Evolutionary conservation across 2,888 invertebrate species (phyloP), one percentile per base, ranked within the genome.

Genomic region (Pharmacophagus antenor): DNA sequence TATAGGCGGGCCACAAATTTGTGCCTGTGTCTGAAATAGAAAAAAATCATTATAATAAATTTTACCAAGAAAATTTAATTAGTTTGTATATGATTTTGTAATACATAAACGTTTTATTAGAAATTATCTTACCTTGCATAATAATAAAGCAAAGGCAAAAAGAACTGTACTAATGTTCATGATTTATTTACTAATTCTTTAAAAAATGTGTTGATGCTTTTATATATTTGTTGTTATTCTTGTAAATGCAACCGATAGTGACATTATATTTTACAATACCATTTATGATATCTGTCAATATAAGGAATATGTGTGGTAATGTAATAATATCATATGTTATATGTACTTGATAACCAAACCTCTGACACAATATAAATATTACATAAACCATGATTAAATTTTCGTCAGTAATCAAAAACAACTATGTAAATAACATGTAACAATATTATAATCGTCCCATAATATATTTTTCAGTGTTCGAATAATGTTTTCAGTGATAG

Each of bases 21-120:
- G 70, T 0, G 65, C 61, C 49, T 66, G 63, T 17, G 65, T 64
- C 72, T 70, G 65, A 46, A 67, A 66, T 21, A 10, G 50, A 60
- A 53, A 37, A 20, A 51, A 22, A 25, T 27, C n/a, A 12, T 27
- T 12, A 7, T 21, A 7, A 2, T 17, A 10, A 46, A 22, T 23
- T 23, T 5, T 7, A 8, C 5, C 10, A 1, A 18, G 6, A 52
- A 49, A 15, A 41, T 52, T 58, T 62, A 50, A 8, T 49, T 1
- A 37, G n/a, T 4, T 1, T 37, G 3, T 3, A 2, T 37, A n/a
- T 37, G 3, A 37, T 4, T 15, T 4, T 4, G 0, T n/a, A 3
- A 4, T n/a, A 8, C n/a, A 37, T 15, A n/a, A 37, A 37, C 15
- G 4, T 37, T 37, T 37, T 6, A n/a, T 37, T 7, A 3, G 20